Evolutionary conservation across 2,888 invertebrate genomes (phyloP).

Genomic region (Protophormia terraenovae): DNA sequence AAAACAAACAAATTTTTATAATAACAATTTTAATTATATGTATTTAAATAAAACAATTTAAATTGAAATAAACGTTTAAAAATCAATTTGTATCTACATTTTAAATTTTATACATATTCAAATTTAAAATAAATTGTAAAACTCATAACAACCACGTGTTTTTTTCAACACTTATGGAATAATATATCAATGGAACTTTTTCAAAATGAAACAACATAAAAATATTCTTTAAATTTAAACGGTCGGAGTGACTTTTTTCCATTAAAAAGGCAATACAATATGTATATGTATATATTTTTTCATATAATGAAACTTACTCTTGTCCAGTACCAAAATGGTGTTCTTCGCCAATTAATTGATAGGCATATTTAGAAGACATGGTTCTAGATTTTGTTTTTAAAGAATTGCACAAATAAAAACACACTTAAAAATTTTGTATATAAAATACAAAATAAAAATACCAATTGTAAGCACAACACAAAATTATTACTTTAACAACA

Average conservation of each 20-base stretch:
- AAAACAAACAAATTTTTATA: no score
- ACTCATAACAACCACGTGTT: slow-evolving; percentile 18
- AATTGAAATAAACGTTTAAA: no score
- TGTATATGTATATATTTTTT: no score
- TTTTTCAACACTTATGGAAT: not conserved
- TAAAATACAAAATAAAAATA: not conserved
- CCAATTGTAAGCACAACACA: not conserved
- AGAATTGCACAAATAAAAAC: not conserved
- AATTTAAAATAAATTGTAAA: not conserved
- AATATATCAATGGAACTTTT: not conserved
- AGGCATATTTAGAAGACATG: slow-evolving; percentile 74
- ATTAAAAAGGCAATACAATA: no score
- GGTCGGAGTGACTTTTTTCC: slow-evolving; percentile 9
- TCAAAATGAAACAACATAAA: not conserved
- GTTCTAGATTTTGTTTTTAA: not conserved
- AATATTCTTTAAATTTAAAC: not conserved
- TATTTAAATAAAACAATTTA: no score
- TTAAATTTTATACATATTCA: not conserved
- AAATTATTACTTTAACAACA: not conserved
- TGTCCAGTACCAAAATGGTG: slow-evolving; percentile 44
- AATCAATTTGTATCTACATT: no score
- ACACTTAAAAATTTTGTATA: not conserved
- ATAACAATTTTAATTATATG: no score
- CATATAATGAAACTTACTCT: slow-evolving; percentile 47
- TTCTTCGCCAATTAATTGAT: slow-evolving; percentile 72